Conservation (phyloP, 1,140 invertebrate genomes). For the Araneus ventricosus region DNA sequence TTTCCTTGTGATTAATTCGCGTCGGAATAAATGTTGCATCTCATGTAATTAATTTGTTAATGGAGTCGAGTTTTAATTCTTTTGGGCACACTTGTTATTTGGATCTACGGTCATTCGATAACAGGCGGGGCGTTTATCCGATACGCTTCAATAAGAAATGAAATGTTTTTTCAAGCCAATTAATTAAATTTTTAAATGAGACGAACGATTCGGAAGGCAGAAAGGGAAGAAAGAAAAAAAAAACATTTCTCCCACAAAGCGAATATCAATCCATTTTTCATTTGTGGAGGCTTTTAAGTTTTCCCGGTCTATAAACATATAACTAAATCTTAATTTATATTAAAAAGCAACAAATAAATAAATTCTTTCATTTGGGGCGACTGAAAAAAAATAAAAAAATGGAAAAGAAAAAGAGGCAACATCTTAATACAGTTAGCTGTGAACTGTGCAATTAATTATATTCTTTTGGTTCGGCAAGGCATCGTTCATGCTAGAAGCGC, state of each 20-base stretch:
- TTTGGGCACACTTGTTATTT: slow-evolving; percentile 65
- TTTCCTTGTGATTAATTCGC: slow-evolving; percentile 66
- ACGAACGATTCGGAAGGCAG: slow-evolving; percentile 46
- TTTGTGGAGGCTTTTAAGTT: slow-evolving; percentile 69
- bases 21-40: slow-evolving; percentile 52
- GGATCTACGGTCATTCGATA: slow-evolving; percentile 49
- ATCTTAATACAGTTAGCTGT: slow-evolving; percentile 74
- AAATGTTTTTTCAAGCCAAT: slow-evolving; percentile 69
- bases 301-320: slow-evolving; percentile 74
- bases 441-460: slow-evolving; percentile 75
- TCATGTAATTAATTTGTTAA: slow-evolving; percentile 74
- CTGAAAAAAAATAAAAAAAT: slow-evolving; percentile 35
- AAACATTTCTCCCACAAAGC: slow-evolving; percentile 52
- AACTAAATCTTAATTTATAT: slow-evolving; percentile 75
- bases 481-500: slow-evolving; percentile 60
- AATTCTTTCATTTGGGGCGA: slow-evolving; percentile 53
- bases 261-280: slow-evolving; percentile 73
- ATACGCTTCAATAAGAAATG: slow-evolving; percentile 75
- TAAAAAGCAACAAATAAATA: slow-evolving; percentile 74
- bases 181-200: slow-evolving; percentile 75
- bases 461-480: slow-evolving; percentile 67
- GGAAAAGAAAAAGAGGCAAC: slow-evolving; percentile 40
- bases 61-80: slow-evolving; percentile 73
- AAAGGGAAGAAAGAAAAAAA: slow-evolving; percentile 27
- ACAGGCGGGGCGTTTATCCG: slow-evolving; percentile 52